These are phyloP conservation scores for Venustaconcha ellipsiformis DNA, from an alignment of 1,140 invertebrate species.

Conservation along the genomic window DNA sequence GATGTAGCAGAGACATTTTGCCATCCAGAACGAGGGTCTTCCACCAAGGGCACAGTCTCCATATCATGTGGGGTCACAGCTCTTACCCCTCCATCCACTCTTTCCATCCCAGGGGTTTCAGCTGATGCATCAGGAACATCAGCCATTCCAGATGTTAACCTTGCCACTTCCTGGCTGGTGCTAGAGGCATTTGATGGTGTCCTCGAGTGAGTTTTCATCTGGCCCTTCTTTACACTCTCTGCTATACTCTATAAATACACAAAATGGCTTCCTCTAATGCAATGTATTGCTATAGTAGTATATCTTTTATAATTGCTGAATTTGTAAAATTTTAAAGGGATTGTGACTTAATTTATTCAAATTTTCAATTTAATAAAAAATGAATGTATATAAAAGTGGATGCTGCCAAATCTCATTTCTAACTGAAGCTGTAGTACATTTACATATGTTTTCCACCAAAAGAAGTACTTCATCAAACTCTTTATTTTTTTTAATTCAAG, in stretches of 20 bases:
- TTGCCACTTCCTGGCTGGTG: conserved; percentile 60
- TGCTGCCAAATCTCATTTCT: no score
- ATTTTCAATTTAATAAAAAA: no score
- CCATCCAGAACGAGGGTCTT: conserved; percentile 24
- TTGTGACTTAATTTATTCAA: no score
- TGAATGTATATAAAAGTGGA: no score
- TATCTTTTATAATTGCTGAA: no score
- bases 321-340: no score
- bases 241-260: conserved; percentile 77
- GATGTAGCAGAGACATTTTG: conserved; percentile 23
- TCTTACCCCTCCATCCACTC: conserved; percentile 7
- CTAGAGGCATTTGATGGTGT: conserved; percentile 61
- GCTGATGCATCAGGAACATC: no score
- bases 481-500: no score
- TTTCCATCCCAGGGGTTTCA: background rate
- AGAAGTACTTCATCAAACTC: no score
- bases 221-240: conserved; percentile 72
- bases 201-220: conserved; percentile 44
- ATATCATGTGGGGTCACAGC: conserved; percentile 2
- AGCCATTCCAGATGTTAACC: conserved; percentile 34
- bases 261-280: background rate
- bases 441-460: no score
- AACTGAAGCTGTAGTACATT: no score
- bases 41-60: conserved; percentile 21
- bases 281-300: no score